These are phyloP conservation scores for Odontothrips loti DNA, from an alignment of 2,888 invertebrate species.

Conservation along the genomic window DNA sequence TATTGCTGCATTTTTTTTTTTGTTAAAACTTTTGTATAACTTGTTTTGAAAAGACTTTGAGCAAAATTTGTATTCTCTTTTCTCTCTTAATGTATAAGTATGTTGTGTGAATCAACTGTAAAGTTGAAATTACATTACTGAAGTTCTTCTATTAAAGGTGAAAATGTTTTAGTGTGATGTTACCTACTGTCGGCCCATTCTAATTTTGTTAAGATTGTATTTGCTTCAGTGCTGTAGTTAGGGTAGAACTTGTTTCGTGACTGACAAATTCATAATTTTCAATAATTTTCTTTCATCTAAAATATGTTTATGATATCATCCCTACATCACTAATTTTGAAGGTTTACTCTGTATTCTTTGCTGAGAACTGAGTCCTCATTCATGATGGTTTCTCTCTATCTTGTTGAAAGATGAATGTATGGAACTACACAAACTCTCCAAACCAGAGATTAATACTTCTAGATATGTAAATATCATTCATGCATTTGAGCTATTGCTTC, in stretches of 20 bases:
- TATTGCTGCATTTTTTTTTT: not conserved
- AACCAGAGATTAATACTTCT: no score
- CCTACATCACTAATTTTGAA: not conserved
- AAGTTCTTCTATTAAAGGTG: not conserved
- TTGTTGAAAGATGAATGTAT: no score
- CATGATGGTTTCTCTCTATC: no score
- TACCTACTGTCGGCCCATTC: not conserved
- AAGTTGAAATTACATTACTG: not conserved
- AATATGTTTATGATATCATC: not conserved
- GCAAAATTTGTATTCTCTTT: not conserved
- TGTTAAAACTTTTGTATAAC: not conserved
- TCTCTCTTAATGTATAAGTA: not conserved
- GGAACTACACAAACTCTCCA: no score
- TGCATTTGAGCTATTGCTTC: no score
- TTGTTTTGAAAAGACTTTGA: not conserved
- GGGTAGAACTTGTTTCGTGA: no score
- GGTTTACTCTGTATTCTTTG: not conserved
- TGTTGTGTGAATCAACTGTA: not conserved
- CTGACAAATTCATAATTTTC: not conserved
- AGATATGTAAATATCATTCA: no score
- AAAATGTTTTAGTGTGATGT: not conserved
- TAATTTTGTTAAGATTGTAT: not conserved
- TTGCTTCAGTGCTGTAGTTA: no score
- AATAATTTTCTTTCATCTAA: not conserved
- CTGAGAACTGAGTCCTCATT: not conserved